A percentile compares a stretch with the other conserved stretches of the same genome.
These are phyloP conservation scores for Drosophila kohkoa DNA, from an alignment of 1,140 invertebrate species.

Conservation along the genomic window DNA sequence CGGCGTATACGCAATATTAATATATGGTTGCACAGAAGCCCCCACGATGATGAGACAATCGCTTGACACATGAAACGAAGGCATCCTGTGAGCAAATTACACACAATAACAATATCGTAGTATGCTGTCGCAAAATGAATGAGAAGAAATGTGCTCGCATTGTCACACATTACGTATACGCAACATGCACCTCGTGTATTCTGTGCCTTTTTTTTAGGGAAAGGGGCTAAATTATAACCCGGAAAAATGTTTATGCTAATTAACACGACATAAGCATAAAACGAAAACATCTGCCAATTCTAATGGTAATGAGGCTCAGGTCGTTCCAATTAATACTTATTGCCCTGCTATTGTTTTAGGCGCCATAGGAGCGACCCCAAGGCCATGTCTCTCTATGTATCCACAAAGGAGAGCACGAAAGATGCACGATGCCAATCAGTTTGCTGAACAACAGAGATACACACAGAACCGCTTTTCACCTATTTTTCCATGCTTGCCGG, in stretches of 20 bases:
- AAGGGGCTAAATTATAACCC: conserved; percentile 21
- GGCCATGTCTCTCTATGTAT: conserved; percentile 44
- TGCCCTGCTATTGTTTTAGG: conserved; percentile 62
- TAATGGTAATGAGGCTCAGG: conserved; percentile 25
- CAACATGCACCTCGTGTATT: conserved; percentile 18
- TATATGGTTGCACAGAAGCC: conserved; percentile 14
- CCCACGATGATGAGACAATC: conserved; percentile 59
- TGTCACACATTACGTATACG: conserved; percentile 58
- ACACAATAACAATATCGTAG: conserved; percentile 52
- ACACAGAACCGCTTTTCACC: too few species aligned
- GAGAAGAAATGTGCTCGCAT: conserved; percentile 9
- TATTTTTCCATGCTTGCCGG: too few species aligned
- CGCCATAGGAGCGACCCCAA: conserved; percentile 52
- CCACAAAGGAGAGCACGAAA: conserved; percentile 8
- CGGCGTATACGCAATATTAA: conserved; percentile 73
- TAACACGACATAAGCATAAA: conserved; percentile 69
- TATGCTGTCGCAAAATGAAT: conserved; percentile 3
- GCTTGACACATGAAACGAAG: conserved; percentile 59
- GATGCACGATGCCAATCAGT: conserved; percentile 14
- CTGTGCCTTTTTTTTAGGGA: neutral
- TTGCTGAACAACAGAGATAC: neutral
- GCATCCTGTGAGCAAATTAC: conserved; percentile 47
- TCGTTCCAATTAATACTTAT: conserved; percentile 64
- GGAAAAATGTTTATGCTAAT: conserved; percentile 60
- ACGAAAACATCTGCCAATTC: conserved; percentile 38